Conservation (phyloP, 2,888 invertebrate species). For the Thecocarcelia acutangulata region DNA sequence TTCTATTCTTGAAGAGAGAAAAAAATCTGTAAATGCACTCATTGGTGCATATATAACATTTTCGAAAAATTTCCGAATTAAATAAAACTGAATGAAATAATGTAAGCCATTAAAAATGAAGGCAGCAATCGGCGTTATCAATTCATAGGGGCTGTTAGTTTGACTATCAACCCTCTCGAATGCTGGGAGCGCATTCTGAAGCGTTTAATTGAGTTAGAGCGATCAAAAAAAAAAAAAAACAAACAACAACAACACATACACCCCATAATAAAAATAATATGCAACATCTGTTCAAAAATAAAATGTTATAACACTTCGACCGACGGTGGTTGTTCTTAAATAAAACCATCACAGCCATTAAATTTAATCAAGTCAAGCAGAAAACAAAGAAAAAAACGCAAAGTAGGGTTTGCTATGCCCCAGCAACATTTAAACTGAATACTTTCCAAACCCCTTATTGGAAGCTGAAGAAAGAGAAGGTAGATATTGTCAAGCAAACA, state of each 20-base stretch:
- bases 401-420: too few species aligned
- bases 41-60: too few species aligned
- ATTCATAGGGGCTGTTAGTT: constrained; percentile 21
- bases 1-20: too few species aligned
- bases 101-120: constrained; percentile 6
- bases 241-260: too few species aligned
- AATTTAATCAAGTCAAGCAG: neutral
- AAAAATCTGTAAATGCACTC: too few species aligned
- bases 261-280: constrained; percentile 24
- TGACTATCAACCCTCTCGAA: too few species aligned
- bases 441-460: neutral
- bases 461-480: constrained; percentile 32
- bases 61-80: too few species aligned
- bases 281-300: constrained; percentile 56
- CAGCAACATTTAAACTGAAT: too few species aligned
- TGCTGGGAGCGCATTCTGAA: neutral
- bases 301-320: neutral
- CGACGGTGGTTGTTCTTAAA: constrained; percentile 58
- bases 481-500: too few species aligned
- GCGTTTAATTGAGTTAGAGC: constrained; percentile 43
- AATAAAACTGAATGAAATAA: constrained; percentile 2
- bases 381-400: too few species aligned
- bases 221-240: neutral
- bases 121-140: constrained; percentile 27
- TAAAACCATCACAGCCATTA: constrained; percentile 44